phyloP scores from a whole-genome alignment of 2,797 vertebrate species.

The Psittacula derbiana region DNA sequence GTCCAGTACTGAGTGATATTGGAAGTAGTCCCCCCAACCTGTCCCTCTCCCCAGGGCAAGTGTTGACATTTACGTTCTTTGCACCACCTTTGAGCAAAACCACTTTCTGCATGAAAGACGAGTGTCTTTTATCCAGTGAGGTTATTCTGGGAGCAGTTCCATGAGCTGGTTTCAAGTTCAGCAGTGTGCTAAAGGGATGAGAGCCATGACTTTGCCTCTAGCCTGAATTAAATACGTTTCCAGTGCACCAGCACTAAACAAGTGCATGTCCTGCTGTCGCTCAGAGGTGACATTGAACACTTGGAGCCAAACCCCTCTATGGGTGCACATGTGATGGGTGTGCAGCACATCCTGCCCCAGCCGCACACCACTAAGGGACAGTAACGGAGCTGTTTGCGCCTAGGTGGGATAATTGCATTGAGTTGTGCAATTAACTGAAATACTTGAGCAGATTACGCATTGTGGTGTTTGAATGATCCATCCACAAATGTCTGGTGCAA shows the following conservation, averaged over 20 bases:
- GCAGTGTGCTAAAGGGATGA: background rate
- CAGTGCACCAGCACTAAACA: background rate
- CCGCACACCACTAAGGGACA: background rate
- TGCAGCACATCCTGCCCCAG: background rate
- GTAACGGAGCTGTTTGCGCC: background rate
- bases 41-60: background rate
- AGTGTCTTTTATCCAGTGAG: background rate
- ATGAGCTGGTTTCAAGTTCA: background rate
- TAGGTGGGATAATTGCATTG: background rate
- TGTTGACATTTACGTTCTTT: background rate
- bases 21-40: background rate
- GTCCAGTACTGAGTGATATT: rapidly evolving
- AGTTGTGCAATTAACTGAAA: background rate
- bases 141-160: conserved; percentile 25
- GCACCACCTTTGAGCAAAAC: background rate
- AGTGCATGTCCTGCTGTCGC: background rate
- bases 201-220: conserved; percentile 33
- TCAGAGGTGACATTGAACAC: background rate
- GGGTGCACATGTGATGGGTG: background rate
- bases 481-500: background rate
- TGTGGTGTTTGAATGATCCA: background rate
- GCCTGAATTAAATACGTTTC: conserved; percentile 7
- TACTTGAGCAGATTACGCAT: background rate
- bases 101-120: background rate
- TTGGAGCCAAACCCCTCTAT: background rate